Base-by-base conservation (phyloP, 1,140 invertebrate species). In the Ceratina japonica region DNA sequence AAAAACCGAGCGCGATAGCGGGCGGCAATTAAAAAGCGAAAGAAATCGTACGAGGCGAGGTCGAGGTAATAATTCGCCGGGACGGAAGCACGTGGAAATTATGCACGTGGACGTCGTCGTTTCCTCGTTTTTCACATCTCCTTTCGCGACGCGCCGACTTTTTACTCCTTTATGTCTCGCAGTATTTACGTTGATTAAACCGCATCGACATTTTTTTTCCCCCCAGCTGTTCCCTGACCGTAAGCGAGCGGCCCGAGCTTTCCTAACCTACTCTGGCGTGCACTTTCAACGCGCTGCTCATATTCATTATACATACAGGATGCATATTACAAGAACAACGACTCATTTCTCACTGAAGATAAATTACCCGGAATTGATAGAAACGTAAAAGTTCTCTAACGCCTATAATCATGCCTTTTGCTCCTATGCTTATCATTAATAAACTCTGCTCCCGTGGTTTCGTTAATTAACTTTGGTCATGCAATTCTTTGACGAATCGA, bases 21-120 rank as follows among this genome's bases (percentile, higher is more conserved):
- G n/a, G 10, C 10, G 24, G 1, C 75, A 75, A 84, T 83, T 81
- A 71, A 84, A 69, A 74, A 73, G 16, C 16, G 27, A 31, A 31
- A 31, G 51, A n/a, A 54, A 24, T 12, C 24, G 61, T 51, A 3
- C 56, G 15, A 65, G 37, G 3, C 58, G 44, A 68, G 66, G 66
- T 13, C 20, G 20, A n/a, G 2, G 61, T 27, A 16, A 37, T 78
- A 81, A 82, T 82, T 49, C 27, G 66, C 31, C 31, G 8, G 22
- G 74, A 58, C 56, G 63, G 37, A 49, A n/a, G 16, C 63, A 24
- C 27, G 31, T 62, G 56, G 63, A 70, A 83, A 83, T 70, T 82
- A 73, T 16, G 51, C 10, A 31, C 8, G 37, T 20, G n/a, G 24
- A 2, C 27, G 27, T 31, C n/a, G n/a, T n/a, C 80, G 52, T 27